Base-by-base conservation (phyloP, 2,888 invertebrate genomes). In the Troides helena region DNA sequence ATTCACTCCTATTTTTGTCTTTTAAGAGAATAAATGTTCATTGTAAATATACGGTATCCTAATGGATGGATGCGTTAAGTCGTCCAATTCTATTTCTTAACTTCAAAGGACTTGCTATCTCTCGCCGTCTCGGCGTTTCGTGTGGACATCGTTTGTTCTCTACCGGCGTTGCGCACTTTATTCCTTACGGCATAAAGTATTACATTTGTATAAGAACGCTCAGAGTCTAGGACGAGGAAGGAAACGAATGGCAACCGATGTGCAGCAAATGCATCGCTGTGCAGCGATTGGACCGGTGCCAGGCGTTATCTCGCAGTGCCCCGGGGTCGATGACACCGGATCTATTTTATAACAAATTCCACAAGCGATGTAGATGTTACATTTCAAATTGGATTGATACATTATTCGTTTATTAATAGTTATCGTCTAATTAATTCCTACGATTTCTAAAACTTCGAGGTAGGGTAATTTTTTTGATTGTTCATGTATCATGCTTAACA, bases 201-300 rank as follows among this genome's bases (percentile, higher is more conserved):
- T 12, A 14, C 23, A 39, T 56, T 61, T 17, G 25, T 58, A 36
- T n/a, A 25, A 6, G 12, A 18, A 14, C 6, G 25, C 18, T 39
- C 60, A 7, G 18, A 14, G 21, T n/a, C 66, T 72, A 73, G 72
- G 71, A 60, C 65, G 64, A 59, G 71, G 50, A 65, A 63, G 61
- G 36, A 71, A 67, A 62, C 68, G 63, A 36, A 68, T 71, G 72
- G 72, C 70, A 74, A 68, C 83, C 82, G 82, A 82, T 77, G 76
- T 81, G 81, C 76, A 76, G 64, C 58, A 71, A 23, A 43, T 39
- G 65, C 75, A 79, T 77, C 80, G 12, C 36, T 84, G 85, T 39
- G 39, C 39, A 39, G 39, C 83, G 85, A 82, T 86, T 90, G 90
- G 90, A 87, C 76, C 68, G 67, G 30, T 82, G 90, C 90, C 90